Base-by-base conservation (phyloP, 92 coral and sea anemone genomes). In the Porites cylindrica region DNA sequence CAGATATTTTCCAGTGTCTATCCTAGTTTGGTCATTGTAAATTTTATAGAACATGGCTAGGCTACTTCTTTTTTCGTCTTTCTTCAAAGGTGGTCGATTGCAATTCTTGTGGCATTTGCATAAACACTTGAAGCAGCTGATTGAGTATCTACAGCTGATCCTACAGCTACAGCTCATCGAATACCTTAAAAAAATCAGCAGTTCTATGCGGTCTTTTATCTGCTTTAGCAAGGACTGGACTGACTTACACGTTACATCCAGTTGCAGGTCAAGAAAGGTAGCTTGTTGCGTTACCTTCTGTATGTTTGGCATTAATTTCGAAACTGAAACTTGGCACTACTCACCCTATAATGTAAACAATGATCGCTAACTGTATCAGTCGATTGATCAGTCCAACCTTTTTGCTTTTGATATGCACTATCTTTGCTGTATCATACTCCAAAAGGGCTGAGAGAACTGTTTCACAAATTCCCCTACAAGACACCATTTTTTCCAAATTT, bases 401-500 rank as follows among this genome's bases (percentile, higher is more conserved):
- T 83, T 95, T 95, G 94, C 95, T 95, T 77, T 91, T 93, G 21
- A 95, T 95, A 62, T 93, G 96, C 65, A 95, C 98, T 60, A 95
- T 93, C 77, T 95, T 95, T 65, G 89, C 88, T 50, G 98, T 95
- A 80, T 95, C 96, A 68, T 95, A 95, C 59, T 95, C 98, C 26
- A 95, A 88, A 17, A 95, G 67, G 19, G 94, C 73, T 38, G 91
- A 43, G 10, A 86, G 80, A 29, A 91, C 11, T 64, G 43, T 29
- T 16, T 74, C 68, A 62, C 94, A 88, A 78, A 85, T 82, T 24
- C 77, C 23, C 1, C 72, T 59, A n/a, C 81, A 86, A 75, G 81
- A 64, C 10, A 86, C 93, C 93, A 90, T 90, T 23, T 38, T 53
- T 38, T 2, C 47, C 89, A 82, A 38, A 38, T 38, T 38, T 38